These are phyloP conservation scores for Lasaia peninsularis DNA, from an alignment of 1,140 invertebrate genomes.

Conservation along the genomic window DNA sequence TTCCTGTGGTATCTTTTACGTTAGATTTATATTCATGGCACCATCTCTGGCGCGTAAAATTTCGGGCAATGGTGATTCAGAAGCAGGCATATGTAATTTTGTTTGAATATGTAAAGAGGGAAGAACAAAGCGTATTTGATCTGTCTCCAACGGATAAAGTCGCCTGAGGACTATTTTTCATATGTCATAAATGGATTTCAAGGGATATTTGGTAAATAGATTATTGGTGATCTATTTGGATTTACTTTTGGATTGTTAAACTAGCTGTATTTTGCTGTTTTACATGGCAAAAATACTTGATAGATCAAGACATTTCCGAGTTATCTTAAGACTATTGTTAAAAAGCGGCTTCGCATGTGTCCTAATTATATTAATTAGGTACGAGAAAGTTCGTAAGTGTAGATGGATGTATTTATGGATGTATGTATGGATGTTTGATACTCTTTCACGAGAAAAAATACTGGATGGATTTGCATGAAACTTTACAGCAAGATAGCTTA, in stretches of 20 bases:
- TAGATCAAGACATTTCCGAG: too few species aligned
- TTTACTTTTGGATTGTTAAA: background rate
- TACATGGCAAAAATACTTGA: too few species aligned
- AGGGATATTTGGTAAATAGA: constrained; percentile 43
- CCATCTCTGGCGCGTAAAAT: constrained; percentile 73
- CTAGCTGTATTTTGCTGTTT: too few species aligned
- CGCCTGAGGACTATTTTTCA: constrained; percentile 56
- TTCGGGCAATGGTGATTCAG: constrained; percentile 72
- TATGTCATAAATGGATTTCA: constrained; percentile 65
- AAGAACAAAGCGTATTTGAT: constrained; percentile 74
- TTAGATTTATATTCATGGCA: constrained; percentile 77
- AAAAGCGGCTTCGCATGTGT: too few species aligned
- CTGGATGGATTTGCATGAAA: too few species aligned
- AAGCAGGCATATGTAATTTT: constrained; percentile 76
- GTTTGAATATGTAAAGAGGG: constrained; percentile 76
- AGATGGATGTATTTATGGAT: too few species aligned
- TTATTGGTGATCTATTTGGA: constrained; percentile 35
- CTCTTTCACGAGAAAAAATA: too few species aligned
- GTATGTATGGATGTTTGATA: too few species aligned
- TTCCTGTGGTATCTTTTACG: constrained; percentile 67
- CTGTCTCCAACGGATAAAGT: constrained; percentile 59
- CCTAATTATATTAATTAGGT: too few species aligned
- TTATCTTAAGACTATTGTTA: too few species aligned
- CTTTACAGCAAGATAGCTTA: too few species aligned
- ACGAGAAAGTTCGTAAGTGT: too few species aligned